Evolutionary conservation across 1,140 invertebrate species (phyloP).

Genomic region (Camponotus pennsylvanicus): DNA sequence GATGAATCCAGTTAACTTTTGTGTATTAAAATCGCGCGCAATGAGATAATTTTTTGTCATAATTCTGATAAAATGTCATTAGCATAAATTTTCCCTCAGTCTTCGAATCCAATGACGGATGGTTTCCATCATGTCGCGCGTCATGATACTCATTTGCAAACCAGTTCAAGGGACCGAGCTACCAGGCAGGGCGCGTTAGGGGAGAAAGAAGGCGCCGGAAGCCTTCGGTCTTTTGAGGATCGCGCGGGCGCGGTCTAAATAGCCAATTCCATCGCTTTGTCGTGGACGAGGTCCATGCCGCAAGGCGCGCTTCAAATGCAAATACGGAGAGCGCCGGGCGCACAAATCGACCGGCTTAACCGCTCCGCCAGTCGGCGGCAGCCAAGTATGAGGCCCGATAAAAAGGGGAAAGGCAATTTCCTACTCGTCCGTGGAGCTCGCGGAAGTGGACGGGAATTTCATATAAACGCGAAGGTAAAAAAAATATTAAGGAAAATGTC

Average conservation of each 20-base stretch:
- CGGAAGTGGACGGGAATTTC: conserved; percentile 29
- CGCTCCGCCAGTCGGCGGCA: conserved; percentile 30
- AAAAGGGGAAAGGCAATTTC: conserved; percentile 67
- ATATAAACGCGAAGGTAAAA: conserved; percentile 11
- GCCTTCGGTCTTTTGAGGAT: conserved; percentile 35
- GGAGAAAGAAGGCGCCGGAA: background rate
- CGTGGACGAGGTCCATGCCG: conserved; percentile 43
- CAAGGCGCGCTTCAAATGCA: conserved; percentile 60
- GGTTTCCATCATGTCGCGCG: background rate
- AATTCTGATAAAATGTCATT: background rate
- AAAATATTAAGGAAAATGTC: conserved; percentile 24
- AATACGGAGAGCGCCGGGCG: conserved; percentile 44
- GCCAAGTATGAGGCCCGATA: conserved; percentile 59
- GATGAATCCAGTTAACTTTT: too few species aligned
- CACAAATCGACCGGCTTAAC: conserved; percentile 59
- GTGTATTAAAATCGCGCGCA: background rate
- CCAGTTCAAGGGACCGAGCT: background rate
- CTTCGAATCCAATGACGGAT: background rate
- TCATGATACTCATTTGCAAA: conserved; percentile 20
- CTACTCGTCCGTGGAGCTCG: conserved; percentile 42
- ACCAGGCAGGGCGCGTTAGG: background rate
- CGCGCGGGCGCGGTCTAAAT: conserved; percentile 35
- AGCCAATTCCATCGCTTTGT: conserved; percentile 66
- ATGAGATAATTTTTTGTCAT: background rate
- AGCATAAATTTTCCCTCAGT: background rate